phyloP scores from a whole-genome alignment of 2,113 vertebrate species.

The Pseudorhombus dupliciocellatus region DNA sequence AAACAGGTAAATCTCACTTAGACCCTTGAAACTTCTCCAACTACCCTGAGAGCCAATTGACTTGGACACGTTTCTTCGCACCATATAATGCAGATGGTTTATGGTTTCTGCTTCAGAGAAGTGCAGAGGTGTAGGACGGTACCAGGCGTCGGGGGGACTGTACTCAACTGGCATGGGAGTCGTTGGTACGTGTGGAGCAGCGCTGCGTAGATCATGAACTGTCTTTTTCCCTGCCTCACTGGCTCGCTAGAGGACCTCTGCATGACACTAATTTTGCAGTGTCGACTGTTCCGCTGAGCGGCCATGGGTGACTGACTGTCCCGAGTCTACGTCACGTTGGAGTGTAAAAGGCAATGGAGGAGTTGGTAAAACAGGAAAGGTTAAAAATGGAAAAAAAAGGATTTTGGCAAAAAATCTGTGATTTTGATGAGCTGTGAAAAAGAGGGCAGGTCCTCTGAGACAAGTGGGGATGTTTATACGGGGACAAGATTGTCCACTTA shows the following conservation, averaged over 20 bases:
- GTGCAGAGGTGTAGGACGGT: constrained; percentile 64
- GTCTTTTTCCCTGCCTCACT: constrained; percentile 58
- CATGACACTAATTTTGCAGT: constrained; percentile 72
- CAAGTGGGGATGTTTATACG: constrained; percentile 41
- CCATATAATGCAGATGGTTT: constrained; percentile 71
- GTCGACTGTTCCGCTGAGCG: constrained; percentile 63
- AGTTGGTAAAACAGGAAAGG: constrained; percentile 21
- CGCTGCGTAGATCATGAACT: constrained; percentile 63
- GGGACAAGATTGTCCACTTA: constrained; percentile 57
- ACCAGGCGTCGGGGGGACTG: constrained; percentile 46
- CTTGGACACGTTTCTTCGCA: constrained; percentile 56
- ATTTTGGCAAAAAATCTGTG: neutral
- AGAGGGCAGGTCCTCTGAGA: constrained; percentile 43
- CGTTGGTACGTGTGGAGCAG: constrained; percentile 49
- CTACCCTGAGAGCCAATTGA: constrained; percentile 62
- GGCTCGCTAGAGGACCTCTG: constrained; percentile 60
- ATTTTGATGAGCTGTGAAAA: constrained; percentile 43
- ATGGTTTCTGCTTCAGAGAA: constrained; percentile 65
- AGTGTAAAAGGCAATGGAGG: constrained; percentile 49
- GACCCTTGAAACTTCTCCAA: constrained; percentile 61
- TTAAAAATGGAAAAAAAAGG: neutral
- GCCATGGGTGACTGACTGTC: constrained; percentile 69
- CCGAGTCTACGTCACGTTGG: constrained; percentile 56
- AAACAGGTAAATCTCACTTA: constrained; percentile 64
- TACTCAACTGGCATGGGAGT: constrained; percentile 55